Evolutionary conservation across 2,888 invertebrate species (phyloP).

Genomic region (Lutraria lutraria): DNA sequence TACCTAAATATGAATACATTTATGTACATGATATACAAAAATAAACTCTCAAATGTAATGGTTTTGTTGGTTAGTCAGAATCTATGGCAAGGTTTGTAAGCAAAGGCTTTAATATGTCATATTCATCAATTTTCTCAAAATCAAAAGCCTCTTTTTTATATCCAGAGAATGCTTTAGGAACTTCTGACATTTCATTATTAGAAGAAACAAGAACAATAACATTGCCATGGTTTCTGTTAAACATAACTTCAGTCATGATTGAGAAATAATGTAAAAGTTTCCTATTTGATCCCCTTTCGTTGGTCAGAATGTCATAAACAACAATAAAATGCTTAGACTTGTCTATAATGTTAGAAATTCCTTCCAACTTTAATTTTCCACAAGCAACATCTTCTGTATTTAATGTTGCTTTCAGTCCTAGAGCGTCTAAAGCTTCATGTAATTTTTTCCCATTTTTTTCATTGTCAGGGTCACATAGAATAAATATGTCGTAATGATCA

Average conservation of each 20-base stretch:
- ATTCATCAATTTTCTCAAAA: not conserved
- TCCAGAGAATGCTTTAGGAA: not conserved
- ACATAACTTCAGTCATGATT: conserved; percentile 23
- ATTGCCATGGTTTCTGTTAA: conserved; percentile 27
- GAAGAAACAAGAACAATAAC: not conserved
- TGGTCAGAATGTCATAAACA: conserved; percentile 22
- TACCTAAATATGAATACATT: no score
- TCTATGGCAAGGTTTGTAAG: not conserved
- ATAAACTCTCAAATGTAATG: no score
- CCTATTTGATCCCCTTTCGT: not conserved
- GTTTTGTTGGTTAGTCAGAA: not conserved
- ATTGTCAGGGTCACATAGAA: conserved; percentile 34
- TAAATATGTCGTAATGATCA: conserved; percentile 42
- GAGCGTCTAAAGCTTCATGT: not conserved
- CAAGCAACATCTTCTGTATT: conserved; percentile 35
- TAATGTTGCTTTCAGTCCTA: conserved; percentile 37
- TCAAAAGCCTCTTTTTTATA: not conserved
- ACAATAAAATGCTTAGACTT: conserved; percentile 46
- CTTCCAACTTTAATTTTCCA: conserved; percentile 12
- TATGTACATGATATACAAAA: no score
- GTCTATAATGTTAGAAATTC: conserved; percentile 31
- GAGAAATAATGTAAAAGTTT: conserved; percentile 5
- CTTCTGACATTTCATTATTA: not conserved
- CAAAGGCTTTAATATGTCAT: not conserved
- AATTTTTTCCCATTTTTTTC: conserved; percentile 7